Percentiles rank a stretch among this genome's conserved stretches.
phyloP scores from a whole-genome alignment of 2,888 invertebrate species.

The Cephonodes hylas region DNA sequence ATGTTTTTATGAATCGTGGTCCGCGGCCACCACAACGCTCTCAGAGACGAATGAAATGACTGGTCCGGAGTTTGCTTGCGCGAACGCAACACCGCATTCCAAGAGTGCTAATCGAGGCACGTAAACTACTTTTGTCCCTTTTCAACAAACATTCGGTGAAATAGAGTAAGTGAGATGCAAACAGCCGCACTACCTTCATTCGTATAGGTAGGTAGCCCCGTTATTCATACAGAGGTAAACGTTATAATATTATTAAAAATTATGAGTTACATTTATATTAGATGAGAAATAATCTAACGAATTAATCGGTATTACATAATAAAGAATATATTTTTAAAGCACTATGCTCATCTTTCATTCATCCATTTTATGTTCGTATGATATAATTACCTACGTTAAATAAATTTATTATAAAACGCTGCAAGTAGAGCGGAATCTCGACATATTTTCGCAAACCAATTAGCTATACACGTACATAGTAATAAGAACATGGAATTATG shows the following conservation, averaged over 20 bases:
- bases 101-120: constrained; percentile 58
- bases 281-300: background rate
- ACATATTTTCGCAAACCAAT: constrained; percentile 32
- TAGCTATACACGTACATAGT: constrained; percentile 16
- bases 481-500: constrained; percentile 34
- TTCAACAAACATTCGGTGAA: constrained; percentile 31
- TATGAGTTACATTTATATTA: constrained; percentile 23
- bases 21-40: constrained; percentile 52
- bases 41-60: constrained; percentile 67
- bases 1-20: constrained; percentile 39
- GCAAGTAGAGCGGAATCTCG: constrained; percentile 39
- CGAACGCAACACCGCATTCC: constrained; percentile 76
- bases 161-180: constrained; percentile 34
- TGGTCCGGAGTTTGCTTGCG: constrained; percentile 62
- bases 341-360: background rate
- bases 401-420: constrained; percentile 24
- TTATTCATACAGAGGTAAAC: constrained; percentile 71
- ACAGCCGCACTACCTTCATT: constrained; percentile 37
- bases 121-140: constrained; percentile 54
- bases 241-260: constrained; percentile 49
- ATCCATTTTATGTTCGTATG: background rate
- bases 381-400: constrained; percentile 15
- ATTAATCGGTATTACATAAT: background rate
- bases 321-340: background rate
- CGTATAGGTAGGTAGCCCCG: constrained; percentile 66